Percentiles rank a stretch among this genome's conserved stretches.
Conservation (phyloP, 2,888 invertebrate species). For the Coremacera marginata region DNA sequence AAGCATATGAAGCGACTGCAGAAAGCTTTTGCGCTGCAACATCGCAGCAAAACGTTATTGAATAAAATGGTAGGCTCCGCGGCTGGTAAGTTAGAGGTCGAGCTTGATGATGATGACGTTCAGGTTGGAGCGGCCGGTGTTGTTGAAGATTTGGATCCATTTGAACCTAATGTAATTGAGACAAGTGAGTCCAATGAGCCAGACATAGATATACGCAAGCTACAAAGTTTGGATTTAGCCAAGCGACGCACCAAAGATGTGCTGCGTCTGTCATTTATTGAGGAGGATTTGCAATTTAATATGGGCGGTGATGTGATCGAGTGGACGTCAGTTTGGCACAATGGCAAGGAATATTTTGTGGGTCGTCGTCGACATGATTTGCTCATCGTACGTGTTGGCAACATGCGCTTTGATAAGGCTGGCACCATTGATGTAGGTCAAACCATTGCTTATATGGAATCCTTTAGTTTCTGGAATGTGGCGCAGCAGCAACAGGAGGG, state of each 20-base stretch:
- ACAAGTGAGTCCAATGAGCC: slow-evolving; percentile 46
- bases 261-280: slow-evolving; percentile 59
- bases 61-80: slow-evolving; percentile 39
- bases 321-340: slow-evolving; percentile 60
- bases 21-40: slow-evolving; percentile 40
- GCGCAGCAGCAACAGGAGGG: slow-evolving; percentile 54
- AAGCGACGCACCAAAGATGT: slow-evolving; percentile 62
- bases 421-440: slow-evolving; percentile 47
- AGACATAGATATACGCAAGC: slow-evolving; percentile 54
- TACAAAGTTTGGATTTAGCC: slow-evolving; percentile 57
- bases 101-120: neutral
- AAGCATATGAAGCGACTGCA: slow-evolving; percentile 45
- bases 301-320: slow-evolving; percentile 57
- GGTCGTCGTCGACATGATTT: slow-evolving; percentile 57
- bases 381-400: slow-evolving; percentile 52
- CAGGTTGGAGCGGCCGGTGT: slow-evolving; percentile 26
- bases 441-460: slow-evolving; percentile 52
- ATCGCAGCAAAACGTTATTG: slow-evolving; percentile 41
- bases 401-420: slow-evolving; percentile 43
- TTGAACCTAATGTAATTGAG: slow-evolving; percentile 57
- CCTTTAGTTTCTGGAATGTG: slow-evolving; percentile 60
- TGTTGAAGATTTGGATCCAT: neutral
- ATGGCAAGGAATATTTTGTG: slow-evolving; percentile 57
- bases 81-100: neutral
- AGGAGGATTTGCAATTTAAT: slow-evolving; percentile 59